A percentile compares a stretch with the other conserved stretches of the same genome.
phyloP scores from a whole-genome alignment of 2,797 vertebrate genomes.

The Notoglanidium macrostoma region DNA sequence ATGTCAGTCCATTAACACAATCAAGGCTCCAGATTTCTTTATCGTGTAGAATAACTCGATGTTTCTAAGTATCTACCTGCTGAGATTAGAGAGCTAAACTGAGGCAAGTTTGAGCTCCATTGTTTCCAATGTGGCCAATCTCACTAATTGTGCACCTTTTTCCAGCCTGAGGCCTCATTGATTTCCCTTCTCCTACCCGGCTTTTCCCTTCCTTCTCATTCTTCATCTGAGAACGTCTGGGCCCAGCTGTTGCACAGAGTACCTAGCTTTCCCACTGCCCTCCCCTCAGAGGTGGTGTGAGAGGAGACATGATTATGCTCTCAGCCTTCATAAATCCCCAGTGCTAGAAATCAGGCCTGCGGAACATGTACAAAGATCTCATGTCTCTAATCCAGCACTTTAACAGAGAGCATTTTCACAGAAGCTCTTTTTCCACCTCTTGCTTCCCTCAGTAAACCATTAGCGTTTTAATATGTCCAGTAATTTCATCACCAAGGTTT shows the following conservation, averaged over 20 bases:
- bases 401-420: conserved; percentile 27
- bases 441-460: not conserved
- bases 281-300: conserved; percentile 20
- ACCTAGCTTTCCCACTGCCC: conserved; percentile 39
- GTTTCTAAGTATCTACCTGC: conserved; percentile 27
- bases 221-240: conserved; percentile 30
- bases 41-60: conserved; percentile 9
- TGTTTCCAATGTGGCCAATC: conserved; percentile 62
- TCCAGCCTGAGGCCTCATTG: conserved; percentile 59
- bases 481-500: not conserved
- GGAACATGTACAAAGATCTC: conserved; percentile 57
- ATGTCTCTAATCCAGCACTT: conserved; percentile 45
- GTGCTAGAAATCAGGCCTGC: conserved; percentile 55
- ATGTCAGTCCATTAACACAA: conserved; percentile 31
- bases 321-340: conserved; percentile 56
- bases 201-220: conserved; percentile 44
- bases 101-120: conserved; percentile 43
- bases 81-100: conserved; percentile 27
- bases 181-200: conserved; percentile 58
- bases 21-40: conserved; percentile 27
- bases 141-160: conserved; percentile 57
- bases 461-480: not conserved
- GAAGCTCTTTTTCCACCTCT: conserved; percentile 24
- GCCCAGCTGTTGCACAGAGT: conserved; percentile 52
- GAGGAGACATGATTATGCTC: conserved; percentile 54